Base-by-base conservation (phyloP, 2,888 invertebrate genomes). In the Gisinianus flammeolus region DNA sequence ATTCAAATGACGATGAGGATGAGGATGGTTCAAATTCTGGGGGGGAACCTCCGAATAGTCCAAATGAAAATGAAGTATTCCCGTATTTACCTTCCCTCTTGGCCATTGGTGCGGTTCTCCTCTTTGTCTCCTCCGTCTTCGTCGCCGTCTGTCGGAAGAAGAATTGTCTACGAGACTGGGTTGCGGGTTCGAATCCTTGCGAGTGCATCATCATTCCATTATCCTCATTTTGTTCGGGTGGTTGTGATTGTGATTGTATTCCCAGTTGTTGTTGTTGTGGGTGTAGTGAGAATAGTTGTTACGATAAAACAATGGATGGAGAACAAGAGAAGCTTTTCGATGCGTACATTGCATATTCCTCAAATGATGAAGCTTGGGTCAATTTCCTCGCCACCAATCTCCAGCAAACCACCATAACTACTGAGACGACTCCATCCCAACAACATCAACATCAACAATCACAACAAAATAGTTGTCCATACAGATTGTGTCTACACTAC, bases 271-370 rank as follows among this genome's bases (percentile, higher is more conserved):
- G 52, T 31, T 19, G 2, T n/a, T 33, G 35, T 19, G 16, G n/a
- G n/a, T 22, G 24, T 35, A n/a, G 30, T n/a, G 24, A 67, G 31
- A 28, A 19, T 70, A 30, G 16, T 44, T 28, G n/a, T 22, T 30
- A 56, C 28, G 54, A 52, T 31, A 77, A 35, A 12, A 54, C 62
- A 6, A 3, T 84, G 62, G 82, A 82, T 33, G 83, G 83, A 72
- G 84, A 83, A 66, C 72, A 75, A 10, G 86, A 86, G 54, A 91
- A 94, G 85, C 90, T 95, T 68, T 97, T 95, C 87, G 98, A 98
- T 88, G 97, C 96, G 76, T 98, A 97, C 88, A 92, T 98, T 84
- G 94, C 95, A 85, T 98, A 98, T 89, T 94, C 95, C 86, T 93
- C 94, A 79, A 94, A 95, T 87, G 97, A 97, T 88, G 95, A 96